Conservation (phyloP, 2,797 vertebrate genomes). For the Hybognathus amarus region DNA sequence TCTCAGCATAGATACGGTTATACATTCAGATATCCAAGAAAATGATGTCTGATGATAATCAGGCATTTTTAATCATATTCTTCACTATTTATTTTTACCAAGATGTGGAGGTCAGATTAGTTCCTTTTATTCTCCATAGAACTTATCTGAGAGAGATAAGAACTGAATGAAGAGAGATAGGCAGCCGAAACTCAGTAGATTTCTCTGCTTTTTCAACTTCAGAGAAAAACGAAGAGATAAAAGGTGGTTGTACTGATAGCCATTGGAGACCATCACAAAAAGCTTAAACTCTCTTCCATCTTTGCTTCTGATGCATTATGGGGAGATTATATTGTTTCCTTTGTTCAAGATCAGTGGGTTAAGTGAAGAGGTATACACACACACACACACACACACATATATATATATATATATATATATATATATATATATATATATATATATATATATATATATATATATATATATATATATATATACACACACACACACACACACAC, state of each 20-base stretch:
- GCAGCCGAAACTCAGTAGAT: slow-evolving; percentile 23
- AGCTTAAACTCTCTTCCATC: slow-evolving; percentile 13
- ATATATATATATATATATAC: no score
- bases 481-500: no score
- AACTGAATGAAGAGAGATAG: slow-evolving; percentile 27
- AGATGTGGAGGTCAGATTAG: slow-evolving; percentile 49
- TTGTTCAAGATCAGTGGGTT: slow-evolving; percentile 5
- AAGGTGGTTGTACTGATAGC: neutral
- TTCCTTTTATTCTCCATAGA: slow-evolving; percentile 52
- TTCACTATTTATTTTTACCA: slow-evolving; percentile 39
- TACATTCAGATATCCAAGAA: slow-evolving; percentile 30
- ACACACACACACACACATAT: no score
- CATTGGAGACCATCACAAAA: slow-evolving; percentile 27
- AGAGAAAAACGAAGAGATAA: slow-evolving; percentile 25
- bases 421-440: no score
- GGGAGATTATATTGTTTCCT: slow-evolving; percentile 14
- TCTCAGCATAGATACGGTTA: neutral
- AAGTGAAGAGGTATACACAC: neutral
- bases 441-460: no score
- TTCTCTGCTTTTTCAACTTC: slow-evolving; percentile 34
- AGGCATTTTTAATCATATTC: slow-evolving; percentile 29
- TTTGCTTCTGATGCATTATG: slow-evolving; percentile 14
- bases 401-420: no score
- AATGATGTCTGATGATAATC: slow-evolving; percentile 42
- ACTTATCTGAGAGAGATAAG: slow-evolving; percentile 54